Evolutionary conservation across 2,797 vertebrate genomes (phyloP).

Genomic region (Ceryle rudis): DNA sequence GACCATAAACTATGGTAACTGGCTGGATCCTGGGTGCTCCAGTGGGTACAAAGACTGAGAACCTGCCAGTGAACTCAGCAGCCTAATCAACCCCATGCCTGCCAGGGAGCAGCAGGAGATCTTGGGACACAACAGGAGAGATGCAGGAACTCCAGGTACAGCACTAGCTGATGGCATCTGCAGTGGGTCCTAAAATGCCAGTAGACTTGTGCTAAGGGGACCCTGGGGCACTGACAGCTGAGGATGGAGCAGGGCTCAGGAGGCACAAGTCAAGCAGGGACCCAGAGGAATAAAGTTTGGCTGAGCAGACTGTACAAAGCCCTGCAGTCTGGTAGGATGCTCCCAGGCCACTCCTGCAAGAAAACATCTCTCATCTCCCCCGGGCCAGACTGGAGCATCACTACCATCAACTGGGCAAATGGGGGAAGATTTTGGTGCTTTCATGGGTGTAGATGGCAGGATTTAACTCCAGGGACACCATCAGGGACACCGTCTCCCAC

Average conservation of each 20-base stretch:
- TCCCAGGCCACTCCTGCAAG: neutral
- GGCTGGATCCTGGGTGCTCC: neutral
- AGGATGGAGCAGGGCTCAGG: neutral
- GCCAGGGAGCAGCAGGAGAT: neutral
- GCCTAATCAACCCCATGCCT: fast-evolving
- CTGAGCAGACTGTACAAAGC: neutral
- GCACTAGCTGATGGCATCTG: neutral
- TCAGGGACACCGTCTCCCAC: neutral
- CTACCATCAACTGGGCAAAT: neutral
- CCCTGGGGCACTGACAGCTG: fast-evolving
- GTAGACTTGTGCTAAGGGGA: neutral
- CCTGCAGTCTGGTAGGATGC: neutral
- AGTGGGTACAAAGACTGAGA: fast-evolving
- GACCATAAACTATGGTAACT: neutral
- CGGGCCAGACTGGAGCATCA: neutral
- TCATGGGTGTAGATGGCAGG: fast-evolving
- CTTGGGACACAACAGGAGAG: neutral
- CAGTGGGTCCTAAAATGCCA: neutral
- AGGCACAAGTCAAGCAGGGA: fast-evolving
- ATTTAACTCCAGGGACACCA: neutral
- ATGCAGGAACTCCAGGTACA: neutral
- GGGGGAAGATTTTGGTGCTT: neutral
- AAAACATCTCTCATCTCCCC: neutral
- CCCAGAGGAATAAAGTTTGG: neutral
- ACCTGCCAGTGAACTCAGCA: neutral